Conservation (phyloP, 2,888 invertebrate genomes). For the Pantelozetes paolii region DNA sequence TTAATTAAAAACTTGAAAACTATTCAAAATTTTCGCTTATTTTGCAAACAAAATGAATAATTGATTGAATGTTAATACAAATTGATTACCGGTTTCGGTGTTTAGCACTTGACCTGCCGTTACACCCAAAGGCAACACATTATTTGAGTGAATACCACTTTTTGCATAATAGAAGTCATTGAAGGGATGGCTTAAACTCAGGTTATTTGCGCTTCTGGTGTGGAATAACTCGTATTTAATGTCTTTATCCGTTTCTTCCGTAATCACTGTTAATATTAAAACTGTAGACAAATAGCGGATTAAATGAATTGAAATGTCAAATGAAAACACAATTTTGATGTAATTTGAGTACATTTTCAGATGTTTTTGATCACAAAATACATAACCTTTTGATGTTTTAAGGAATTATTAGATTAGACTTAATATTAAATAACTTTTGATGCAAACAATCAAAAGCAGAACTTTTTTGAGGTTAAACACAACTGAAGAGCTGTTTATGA, state of each 20-base stretch:
- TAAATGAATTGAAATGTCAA: too few relatives aligned
- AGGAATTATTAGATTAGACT: not conserved
- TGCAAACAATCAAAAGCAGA: not conserved
- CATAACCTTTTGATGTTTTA: not conserved
- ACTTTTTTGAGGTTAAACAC: not conserved
- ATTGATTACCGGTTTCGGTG: constrained; percentile 9
- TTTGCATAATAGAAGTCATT: not conserved
- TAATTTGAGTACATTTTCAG: not conserved
- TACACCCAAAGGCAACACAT: not conserved
- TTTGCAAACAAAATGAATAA: too few relatives aligned
- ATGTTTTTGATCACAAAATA: not conserved
- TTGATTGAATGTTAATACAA: too few relatives aligned
- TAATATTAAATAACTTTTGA: not conserved
- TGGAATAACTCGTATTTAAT: constrained; percentile 8
- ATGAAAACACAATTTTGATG: not conserved
- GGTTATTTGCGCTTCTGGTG: not conserved
- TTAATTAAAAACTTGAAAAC: too few relatives aligned
- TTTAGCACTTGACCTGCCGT: not conserved
- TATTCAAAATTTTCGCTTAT: too few relatives aligned
- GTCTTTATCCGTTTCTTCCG: constrained; percentile 15
- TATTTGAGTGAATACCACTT: constrained; percentile 1
- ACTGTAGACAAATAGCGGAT: not conserved
- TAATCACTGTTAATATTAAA: not conserved
- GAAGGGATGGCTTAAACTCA: not conserved
- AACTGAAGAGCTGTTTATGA: not conserved